phyloP scores from a whole-genome alignment of 53 echinoderm and acorn worm species.

The Antedon mediterranea region DNA sequence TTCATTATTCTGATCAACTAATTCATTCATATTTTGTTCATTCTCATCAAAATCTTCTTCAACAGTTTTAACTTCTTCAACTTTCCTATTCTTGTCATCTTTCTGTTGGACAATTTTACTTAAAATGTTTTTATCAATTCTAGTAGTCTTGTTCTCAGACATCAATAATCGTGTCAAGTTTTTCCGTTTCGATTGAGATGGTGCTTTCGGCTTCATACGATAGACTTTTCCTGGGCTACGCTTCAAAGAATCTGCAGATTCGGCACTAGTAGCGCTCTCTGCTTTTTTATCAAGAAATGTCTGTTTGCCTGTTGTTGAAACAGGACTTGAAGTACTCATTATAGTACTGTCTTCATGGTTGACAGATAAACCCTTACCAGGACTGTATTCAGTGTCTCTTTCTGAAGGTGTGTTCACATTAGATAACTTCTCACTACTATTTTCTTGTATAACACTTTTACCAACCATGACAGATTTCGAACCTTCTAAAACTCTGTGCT shows the following conservation, averaged over 20 bases:
- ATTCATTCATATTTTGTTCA: too few relatives aligned
- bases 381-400: neutral
- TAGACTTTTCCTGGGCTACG: conserved; percentile 38
- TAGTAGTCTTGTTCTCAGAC: neutral
- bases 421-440: neutral
- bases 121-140: neutral
- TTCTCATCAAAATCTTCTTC: too few relatives aligned
- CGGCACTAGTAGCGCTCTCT: neutral
- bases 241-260: neutral
- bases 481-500: conserved; percentile 18
- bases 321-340: too few relatives aligned
- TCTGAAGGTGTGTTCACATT: neutral
- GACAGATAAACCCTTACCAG: neutral
- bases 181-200: neutral
- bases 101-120: neutral
- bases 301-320: too few relatives aligned
- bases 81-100: neutral
- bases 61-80: neutral
- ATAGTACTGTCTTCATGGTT: neutral
- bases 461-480: conserved; percentile 61
- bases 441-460: neutral
- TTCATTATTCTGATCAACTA: too few relatives aligned
- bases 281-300: neutral
- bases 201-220: conserved; percentile 17
- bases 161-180: neutral